Evolutionary conservation across 2,113 vertebrate genomes (phyloP).

Genomic region (Perca schrenkii): DNA sequence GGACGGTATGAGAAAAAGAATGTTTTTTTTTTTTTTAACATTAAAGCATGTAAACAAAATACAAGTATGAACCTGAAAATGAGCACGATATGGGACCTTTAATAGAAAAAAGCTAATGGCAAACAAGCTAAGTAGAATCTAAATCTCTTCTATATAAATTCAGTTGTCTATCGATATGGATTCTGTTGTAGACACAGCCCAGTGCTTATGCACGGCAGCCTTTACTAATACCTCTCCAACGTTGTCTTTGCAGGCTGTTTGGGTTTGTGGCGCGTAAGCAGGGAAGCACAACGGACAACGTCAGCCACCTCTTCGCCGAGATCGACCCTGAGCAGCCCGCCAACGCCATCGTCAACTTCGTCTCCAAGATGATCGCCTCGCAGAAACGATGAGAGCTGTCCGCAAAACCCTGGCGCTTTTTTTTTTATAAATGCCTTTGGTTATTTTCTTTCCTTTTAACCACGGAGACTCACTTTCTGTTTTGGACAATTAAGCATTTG

Average conservation of each 20-base stretch:
- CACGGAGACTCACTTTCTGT: constrained; percentile 54
- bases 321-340: constrained; percentile 95
- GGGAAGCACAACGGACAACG: constrained; percentile 97
- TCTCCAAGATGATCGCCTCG: constrained; percentile 92
- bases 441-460: constrained; percentile 51
- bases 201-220: not conserved
- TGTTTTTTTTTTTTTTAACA: too few relatives aligned
- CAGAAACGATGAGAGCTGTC: constrained; percentile 91
- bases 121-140: not conserved
- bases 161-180: too few relatives aligned
- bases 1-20: too few relatives aligned
- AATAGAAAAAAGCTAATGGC: too few relatives aligned
- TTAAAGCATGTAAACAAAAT: too few relatives aligned
- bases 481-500: constrained; percentile 50
- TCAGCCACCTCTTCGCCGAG: constrained; percentile 98
- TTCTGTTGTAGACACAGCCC: not conserved
- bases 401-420: constrained; percentile 22
- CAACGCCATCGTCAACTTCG: constrained; percentile 97
- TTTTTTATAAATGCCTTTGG: constrained; percentile 51
- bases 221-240: not conserved
- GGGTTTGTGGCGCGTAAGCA: constrained; percentile 98
- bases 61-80: too few relatives aligned
- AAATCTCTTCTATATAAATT: not conserved
- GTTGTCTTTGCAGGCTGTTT: constrained; percentile 87
- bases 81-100: too few relatives aligned